Evolutionary conservation across 2,888 invertebrate genomes (phyloP), one percentile per base, ranked within the genome.

Genomic region (Drosophila incognita): DNA sequence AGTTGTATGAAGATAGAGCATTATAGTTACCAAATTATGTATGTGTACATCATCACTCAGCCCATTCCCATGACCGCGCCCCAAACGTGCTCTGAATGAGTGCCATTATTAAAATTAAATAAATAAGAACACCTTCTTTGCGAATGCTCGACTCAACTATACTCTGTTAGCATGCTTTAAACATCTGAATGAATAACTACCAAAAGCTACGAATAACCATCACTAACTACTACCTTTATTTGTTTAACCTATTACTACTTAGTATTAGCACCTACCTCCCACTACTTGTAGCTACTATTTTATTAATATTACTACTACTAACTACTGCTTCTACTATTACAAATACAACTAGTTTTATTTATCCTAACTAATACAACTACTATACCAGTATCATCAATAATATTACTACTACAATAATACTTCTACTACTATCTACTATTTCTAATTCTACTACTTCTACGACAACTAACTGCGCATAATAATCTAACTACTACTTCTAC

Each of bases 11-110:
- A 66, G 54, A 36, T 33, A 21, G 53, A 38, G 68, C 67, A 67
- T 67, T 24, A 36, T 36, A 36, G n/a, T 49, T 51, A 27, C 38
- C 24, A 27, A 27, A 29, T 57, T 57, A 31, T 42, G 57, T 57
- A 40, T 57, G 56, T 57, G 38, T 15, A 15, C 29, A 3, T 42
- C 33, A 42, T 38, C 38, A 38, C 36, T 31, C 31, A 27, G 69
- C 24, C 69, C 46, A 29, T 68, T 68, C 57, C 68, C 68, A 69
- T 53, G 48, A 58, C 60, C 52, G 24, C 60, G 33, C 57, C 56
- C 53, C 33, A 53, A 75, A 76, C 79, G 79, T 79, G 76, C 59
- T 59, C 36, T 29, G 79, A 68, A 69, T 79, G 36, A 35, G 58
- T 48, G 48, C 27, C 74, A 73, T 64, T 73, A 73, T 64, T 64